Base-by-base conservation (phyloP, 2,888 invertebrate species). In the Aproaerema taeniolella region DNA sequence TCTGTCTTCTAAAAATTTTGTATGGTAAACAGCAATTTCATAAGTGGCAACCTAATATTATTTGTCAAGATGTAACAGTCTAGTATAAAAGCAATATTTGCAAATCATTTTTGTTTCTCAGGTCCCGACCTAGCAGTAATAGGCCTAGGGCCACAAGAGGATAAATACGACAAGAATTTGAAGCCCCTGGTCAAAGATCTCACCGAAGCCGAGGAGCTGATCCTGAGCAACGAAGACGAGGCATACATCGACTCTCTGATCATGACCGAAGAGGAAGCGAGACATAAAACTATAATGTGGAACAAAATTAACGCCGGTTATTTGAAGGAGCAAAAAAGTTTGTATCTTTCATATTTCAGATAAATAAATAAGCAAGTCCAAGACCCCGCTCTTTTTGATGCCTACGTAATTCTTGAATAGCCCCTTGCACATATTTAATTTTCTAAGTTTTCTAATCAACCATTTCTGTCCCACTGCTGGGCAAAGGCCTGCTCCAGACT, bases 161-260 rank as follows among this genome's bases (percentile, higher is more conserved):
- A 75, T 4, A 78, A 72, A 32, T 28, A 40, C 0, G 74, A 74
- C 8, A 75, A 71, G 34, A 78, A 80, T 48, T 16, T 74, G 2
- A 79, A 76, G 44, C 82, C 83, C 0, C 62, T 61, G 47, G 53
- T 53, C 29, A 75, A 69, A 43, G 77, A 74, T 55, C 59, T 74
- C 67, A 61, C 36, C 47, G 49, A 9, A 7, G 59, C 65, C 0
- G 77, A 79, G 1, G 93, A 94, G 50, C 74, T 95, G 10, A 88
- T 92, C 49, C 80, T 95, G 28, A 91, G 91, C 29, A 91, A 90
- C 26, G 89, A 96, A 34, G 96, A 98, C 59, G 99, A 99, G 60
- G 92, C 91, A 3, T 98, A 99, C 83, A 88, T 99, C 32, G 93
- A 95, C 62, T 91, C 92, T 9, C 94, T 97, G 58, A 94, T 98